Conservation (phyloP, 2,888 invertebrate genomes). For the Oxytorus armatus region DNA sequence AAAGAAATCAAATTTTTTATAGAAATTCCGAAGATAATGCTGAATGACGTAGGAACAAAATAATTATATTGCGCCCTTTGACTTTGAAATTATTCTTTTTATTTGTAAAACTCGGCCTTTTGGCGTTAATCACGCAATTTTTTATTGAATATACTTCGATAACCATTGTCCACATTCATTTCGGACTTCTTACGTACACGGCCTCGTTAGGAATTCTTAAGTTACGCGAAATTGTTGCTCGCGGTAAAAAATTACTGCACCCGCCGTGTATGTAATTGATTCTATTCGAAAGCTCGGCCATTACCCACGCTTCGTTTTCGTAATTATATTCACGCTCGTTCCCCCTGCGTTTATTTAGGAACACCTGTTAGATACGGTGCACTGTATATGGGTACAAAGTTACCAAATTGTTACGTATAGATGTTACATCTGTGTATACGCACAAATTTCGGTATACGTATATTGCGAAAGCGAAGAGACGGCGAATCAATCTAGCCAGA, state of each 20-base stretch:
- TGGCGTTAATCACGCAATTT: neutral
- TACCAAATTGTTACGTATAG: conserved; percentile 43
- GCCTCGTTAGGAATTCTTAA: conserved; percentile 39
- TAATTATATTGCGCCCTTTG: neutral
- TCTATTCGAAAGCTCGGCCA: conserved; percentile 73
- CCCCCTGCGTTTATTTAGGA: conserved; percentile 29
- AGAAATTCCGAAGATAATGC: neutral
- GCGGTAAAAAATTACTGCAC: no score
- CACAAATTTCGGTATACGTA: neutral
- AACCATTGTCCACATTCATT: neutral
- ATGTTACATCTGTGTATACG: neutral
- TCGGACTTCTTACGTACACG: neutral
- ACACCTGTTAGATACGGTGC: conserved; percentile 39
- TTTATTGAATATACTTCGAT: neutral
- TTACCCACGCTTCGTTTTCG: conserved; percentile 68
- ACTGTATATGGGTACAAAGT: neutral
- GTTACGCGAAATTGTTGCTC: conserved; percentile 49
- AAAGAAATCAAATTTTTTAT: no score
- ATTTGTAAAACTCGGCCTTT: neutral
- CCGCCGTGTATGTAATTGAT: conserved; percentile 72
- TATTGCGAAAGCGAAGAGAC: conserved; percentile 37
- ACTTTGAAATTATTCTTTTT: neutral
- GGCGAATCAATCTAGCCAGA: neutral
- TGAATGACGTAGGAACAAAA: neutral
- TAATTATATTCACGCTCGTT: conserved; percentile 56